Evolutionary conservation across 2,113 vertebrate species (phyloP).

Genomic region (Condylura cristata): DNA sequence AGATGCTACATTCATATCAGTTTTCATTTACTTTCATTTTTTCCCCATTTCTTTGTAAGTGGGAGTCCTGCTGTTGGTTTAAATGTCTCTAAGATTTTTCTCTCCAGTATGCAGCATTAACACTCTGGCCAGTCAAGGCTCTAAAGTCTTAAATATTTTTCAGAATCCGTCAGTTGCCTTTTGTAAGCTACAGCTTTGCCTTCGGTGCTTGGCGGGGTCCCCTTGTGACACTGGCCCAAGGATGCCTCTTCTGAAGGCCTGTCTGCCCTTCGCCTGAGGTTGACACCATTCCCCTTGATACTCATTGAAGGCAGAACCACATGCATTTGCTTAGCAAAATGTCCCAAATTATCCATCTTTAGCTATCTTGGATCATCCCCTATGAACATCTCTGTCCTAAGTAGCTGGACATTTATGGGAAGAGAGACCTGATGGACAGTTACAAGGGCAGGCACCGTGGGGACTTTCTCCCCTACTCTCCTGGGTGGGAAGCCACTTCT

Average conservation of each 20-base stretch:
- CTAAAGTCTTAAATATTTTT: constrained; percentile 3
- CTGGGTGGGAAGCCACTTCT: background rate
- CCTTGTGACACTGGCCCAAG: background rate
- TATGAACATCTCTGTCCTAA: background rate
- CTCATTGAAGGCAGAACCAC: background rate
- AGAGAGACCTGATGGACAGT: background rate
- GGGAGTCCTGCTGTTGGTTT: constrained; percentile 23
- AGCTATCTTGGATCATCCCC: background rate
- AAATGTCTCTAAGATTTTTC: constrained; percentile 40
- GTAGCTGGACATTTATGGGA: background rate
- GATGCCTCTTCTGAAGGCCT: background rate
- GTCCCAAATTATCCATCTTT: background rate
- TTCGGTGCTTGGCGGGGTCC: background rate
- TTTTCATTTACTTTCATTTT: constrained; percentile 58
- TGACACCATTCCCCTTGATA: background rate
- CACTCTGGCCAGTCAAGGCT: background rate
- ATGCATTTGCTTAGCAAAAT: background rate
- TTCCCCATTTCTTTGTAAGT: constrained; percentile 42
- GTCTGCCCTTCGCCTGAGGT: background rate
- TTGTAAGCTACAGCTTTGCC: background rate
- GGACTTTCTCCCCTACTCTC: background rate
- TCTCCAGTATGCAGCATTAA: constrained; percentile 9
- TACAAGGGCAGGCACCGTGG: background rate
- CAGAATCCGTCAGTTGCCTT: background rate
- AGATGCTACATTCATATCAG: constrained; percentile 59